Conservation (phyloP, 2,888 invertebrate species). For the Lepidochitona cinerea region DNA sequence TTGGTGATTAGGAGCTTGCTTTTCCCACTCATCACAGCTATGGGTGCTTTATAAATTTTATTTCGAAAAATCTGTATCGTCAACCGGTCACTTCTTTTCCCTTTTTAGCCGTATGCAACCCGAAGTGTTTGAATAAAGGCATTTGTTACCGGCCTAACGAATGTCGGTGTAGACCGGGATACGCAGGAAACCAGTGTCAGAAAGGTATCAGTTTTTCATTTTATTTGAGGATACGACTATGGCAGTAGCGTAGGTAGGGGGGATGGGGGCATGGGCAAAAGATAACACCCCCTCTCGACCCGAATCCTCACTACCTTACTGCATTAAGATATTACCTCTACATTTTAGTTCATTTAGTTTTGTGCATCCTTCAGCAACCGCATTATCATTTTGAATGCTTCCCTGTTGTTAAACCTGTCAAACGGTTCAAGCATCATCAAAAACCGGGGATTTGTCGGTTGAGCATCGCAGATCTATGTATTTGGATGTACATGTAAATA, state of each 20-base stretch:
- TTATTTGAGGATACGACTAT: too few relatives aligned
- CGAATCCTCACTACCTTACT: not conserved
- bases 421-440: too few relatives aligned
- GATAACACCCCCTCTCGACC: not conserved
- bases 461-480: too few relatives aligned
- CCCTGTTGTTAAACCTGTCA: too few relatives aligned
- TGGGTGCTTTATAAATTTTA: too few relatives aligned
- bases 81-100: not conserved
- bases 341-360: not conserved
- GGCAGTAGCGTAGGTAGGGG: too few relatives aligned
- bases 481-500: too few relatives aligned
- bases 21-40: too few relatives aligned
- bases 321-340: not conserved
- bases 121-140: constrained; percentile 32
- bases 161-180: constrained; percentile 37
- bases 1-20: too few relatives aligned
- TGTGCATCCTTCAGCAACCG: not conserved
- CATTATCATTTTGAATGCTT: too few relatives aligned
- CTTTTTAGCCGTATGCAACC: constrained; percentile 31
- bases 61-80: too few relatives aligned
- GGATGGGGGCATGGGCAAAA: not conserved
- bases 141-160: constrained; percentile 28
- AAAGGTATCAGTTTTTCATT: constrained; percentile 28
- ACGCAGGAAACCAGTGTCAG: constrained; percentile 35
- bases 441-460: too few relatives aligned